A percentile compares a stretch with the other conserved stretches of the same genome.
These are phyloP conservation scores for Apodemia zela DNA, from an alignment of 2,888 invertebrate species.

Conservation along the genomic window DNA sequence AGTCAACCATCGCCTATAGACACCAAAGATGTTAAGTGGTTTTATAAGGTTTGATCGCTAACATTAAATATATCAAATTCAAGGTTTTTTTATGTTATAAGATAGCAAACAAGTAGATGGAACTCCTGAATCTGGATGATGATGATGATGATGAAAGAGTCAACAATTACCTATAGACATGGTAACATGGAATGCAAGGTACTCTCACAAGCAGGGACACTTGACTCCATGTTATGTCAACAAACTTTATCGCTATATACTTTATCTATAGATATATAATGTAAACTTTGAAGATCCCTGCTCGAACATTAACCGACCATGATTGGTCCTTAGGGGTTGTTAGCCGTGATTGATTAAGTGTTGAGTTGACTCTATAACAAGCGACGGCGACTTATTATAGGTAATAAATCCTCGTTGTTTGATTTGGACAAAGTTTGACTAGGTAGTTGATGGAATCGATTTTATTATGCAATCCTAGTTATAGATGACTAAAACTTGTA, in stretches of 20 bases:
- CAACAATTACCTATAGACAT: no score
- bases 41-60: no score
- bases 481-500: neutral
- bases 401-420: conserved; percentile 1
- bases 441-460: neutral
- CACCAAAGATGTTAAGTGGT: no score
- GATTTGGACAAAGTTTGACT: conserved; percentile 1
- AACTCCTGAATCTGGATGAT: no score
- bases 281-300: neutral
- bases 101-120: no score
- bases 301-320: neutral
- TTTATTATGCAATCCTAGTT: neutral
- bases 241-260: neutral
- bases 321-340: conserved; percentile 2
- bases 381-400: conserved; percentile 1
- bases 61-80: no score
- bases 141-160: no score
- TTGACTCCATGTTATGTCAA: neutral
- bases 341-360: conserved; percentile 9
- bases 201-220: no score
- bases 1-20: no score
- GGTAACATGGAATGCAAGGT: no score
- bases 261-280: neutral
- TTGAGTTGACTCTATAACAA: neutral
- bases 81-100: no score